Base-by-base conservation (phyloP, 2,113 vertebrate species). In the Cercopithecus mona region DNA sequence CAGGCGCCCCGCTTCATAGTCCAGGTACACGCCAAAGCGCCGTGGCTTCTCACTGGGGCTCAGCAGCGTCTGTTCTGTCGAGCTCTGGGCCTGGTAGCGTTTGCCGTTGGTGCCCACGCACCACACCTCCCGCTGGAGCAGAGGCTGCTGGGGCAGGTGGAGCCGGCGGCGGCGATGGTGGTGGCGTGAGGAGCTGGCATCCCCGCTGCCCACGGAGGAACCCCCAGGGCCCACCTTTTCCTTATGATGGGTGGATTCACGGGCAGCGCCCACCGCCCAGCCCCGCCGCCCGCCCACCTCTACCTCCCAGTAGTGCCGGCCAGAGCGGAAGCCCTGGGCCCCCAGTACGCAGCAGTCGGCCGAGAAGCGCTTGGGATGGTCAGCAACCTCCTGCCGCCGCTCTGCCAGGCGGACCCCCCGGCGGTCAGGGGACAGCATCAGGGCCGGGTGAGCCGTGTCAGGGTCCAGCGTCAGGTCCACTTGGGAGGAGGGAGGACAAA, bases 271-370 rank as follows among this genome's bases (percentile, higher is more conserved):
- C 84, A 99, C 97, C 8, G 98, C 99, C 99, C 99, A 99, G 0
- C 99, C 99, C 0, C 99, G 98, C 23, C 99, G 99, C 17, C 99
- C 99, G 0, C 99, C 99, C 23, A 99, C 99, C 43, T 99, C 99
- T 83, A 99, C 99, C 89, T 99, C 99, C 99, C 99, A 99, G 98
- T 99, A 99, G 97, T 98, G 99, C 32, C 99, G 98, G 23, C 99
- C 99, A 0, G 97, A 48, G 89, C 83, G 96, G 91, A 99, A 99
- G 30, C 98, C 98, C 35, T 99, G 99, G 11, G 99, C 98, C 16
- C 98, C 99, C 97, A 99, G 93, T 9, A 99, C 98, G 9, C 99
- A 99, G 25, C 98, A 98, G 94, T 99, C 99, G 0, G 99, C 98
- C 3, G 99, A 98, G 18, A 99, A 99, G n/a, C 98, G 98, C 73